Conservation (phyloP, 2,888 invertebrate genomes). For the Agrotis exclamationis region DNA sequence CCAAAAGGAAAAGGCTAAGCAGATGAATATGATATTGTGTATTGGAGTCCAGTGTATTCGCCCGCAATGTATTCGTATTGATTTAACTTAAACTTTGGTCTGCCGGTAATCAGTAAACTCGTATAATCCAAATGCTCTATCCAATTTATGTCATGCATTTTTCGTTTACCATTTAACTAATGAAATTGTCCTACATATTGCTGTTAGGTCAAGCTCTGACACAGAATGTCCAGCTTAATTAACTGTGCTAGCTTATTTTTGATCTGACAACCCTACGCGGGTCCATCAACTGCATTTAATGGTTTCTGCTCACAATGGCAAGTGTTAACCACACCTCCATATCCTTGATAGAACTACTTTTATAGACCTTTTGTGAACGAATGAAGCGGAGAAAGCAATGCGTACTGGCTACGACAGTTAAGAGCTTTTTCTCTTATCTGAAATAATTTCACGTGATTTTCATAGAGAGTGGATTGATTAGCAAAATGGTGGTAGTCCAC, state of each 20-base stretch:
- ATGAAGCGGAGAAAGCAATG: constrained; percentile 32
- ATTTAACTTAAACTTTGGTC: not conserved
- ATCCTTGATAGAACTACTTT: constrained; percentile 51
- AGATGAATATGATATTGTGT: too few species aligned
- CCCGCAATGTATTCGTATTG: too few species aligned
- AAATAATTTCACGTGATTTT: not conserved
- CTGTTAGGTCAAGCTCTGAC: constrained; percentile 14
- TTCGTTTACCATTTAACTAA: not conserved
- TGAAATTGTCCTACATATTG: not conserved
- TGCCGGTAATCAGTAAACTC: not conserved
- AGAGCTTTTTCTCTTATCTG: not conserved
- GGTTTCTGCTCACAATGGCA: constrained; percentile 55
- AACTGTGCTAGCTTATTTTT: constrained; percentile 49
- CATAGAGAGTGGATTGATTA: not conserved
- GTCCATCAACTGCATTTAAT: constrained; percentile 54
- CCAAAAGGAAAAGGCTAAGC: too few species aligned
- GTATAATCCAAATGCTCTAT: not conserved
- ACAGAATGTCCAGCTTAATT: constrained; percentile 46
- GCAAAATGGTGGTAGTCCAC: not conserved
- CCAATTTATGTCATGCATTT: not conserved
- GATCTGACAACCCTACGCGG: constrained; percentile 46
- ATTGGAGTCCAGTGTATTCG: too few species aligned
- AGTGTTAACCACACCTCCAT: constrained; percentile 49
- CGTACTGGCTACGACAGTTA: not conserved
- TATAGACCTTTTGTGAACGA: constrained; percentile 44